Percentiles rank a stretch among this genome's conserved stretches.
Conservation (phyloP, 2,113 vertebrate species). For the Callopanchax toddi region DNA sequence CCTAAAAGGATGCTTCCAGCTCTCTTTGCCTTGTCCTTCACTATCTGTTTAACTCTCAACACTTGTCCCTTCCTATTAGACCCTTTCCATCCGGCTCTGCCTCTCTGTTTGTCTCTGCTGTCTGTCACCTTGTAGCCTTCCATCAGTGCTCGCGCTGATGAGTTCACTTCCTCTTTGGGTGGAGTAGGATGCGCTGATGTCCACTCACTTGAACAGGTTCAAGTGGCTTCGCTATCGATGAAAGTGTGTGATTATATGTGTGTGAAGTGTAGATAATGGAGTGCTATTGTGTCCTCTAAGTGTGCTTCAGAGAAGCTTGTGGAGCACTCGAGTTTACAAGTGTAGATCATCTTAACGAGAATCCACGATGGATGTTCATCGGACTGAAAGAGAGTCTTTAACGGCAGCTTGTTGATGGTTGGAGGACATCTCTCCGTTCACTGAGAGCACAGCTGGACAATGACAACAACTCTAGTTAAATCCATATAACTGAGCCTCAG, state of each 20-base stretch:
- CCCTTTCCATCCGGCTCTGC: slow-evolving; percentile 35
- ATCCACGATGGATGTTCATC: background rate
- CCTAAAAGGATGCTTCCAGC: slow-evolving; percentile 40
- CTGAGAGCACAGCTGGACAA: slow-evolving; percentile 19
- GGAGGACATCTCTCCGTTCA: background rate
- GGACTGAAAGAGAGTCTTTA: slow-evolving; percentile 2
- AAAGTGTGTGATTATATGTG: slow-evolving; percentile 10
- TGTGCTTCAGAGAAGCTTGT: slow-evolving; percentile 28
- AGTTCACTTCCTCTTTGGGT: slow-evolving; percentile 21
- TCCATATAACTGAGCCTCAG: slow-evolving; percentile 1
- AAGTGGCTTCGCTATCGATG: slow-evolving; percentile 7
- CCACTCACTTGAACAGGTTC: slow-evolving; percentile 16
- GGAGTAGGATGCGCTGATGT: slow-evolving; percentile 37
- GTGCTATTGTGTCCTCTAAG: background rate
- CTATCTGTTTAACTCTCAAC: slow-evolving; percentile 55
- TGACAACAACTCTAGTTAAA: slow-evolving; percentile 18
- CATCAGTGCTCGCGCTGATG: slow-evolving; percentile 29
- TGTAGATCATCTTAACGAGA: slow-evolving; percentile 1
- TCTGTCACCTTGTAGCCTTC: slow-evolving; percentile 53
- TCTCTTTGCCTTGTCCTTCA: slow-evolving; percentile 50
- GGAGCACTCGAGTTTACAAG: background rate
- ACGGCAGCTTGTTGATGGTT: background rate
- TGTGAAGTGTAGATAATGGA: slow-evolving; percentile 6
- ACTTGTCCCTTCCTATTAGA: slow-evolving; percentile 50
- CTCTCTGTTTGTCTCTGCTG: slow-evolving; percentile 46